Evolutionary conservation across 2,113 vertebrate genomes (phyloP).

Genomic region (Cavia aperea): DNA sequence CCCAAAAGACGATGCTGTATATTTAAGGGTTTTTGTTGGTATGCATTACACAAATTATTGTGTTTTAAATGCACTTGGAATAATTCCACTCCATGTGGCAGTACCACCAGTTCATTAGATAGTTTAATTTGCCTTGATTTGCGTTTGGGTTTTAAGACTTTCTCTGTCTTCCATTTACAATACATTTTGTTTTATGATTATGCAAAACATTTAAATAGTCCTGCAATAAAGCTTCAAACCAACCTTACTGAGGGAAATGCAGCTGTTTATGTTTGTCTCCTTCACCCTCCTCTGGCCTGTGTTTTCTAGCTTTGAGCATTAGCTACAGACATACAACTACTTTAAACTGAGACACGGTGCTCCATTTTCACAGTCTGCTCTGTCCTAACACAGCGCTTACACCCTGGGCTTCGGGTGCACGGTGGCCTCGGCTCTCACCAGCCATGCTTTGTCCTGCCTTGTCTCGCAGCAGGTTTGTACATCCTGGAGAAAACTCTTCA

Average conservation of each 20-base stretch:
- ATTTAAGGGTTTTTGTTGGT: not conserved
- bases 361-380: not conserved
- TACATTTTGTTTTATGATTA: not conserved
- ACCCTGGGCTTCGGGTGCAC: not conserved
- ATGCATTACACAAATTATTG: not conserved
- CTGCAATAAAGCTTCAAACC: not conserved
- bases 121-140: slow-evolving; percentile 22
- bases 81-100: not conserved
- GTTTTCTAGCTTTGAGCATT: slow-evolving; percentile 13
- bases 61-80: not conserved
- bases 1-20: not conserved
- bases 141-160: not conserved
- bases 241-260: not conserved
- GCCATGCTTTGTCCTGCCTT: not conserved
- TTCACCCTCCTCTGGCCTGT: not conserved
- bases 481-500: not conserved
- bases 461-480: not conserved
- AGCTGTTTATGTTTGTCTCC: not conserved
- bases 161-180: not conserved
- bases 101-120: not conserved
- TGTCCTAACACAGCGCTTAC: not conserved
- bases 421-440: not conserved
- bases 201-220: not conserved
- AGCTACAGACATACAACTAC: not conserved
- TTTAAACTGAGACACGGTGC: not conserved